Base-by-base conservation (phyloP, 2,113 vertebrate genomes). In the Bostrychus sinensis region DNA sequence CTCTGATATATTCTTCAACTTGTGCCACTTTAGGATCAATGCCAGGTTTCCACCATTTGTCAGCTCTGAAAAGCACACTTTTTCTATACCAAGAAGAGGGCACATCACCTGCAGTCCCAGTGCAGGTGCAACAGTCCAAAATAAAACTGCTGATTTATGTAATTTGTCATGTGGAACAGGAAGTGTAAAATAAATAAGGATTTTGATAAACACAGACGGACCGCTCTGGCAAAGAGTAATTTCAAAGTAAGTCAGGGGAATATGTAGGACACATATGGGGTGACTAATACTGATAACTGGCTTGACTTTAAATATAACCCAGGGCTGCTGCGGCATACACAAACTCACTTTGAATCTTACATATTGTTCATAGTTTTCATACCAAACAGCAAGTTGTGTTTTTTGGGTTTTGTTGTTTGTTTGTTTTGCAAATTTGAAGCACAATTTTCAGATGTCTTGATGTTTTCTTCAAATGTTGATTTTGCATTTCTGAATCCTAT, bases 91-190 rank as follows among this genome's bases (percentile, higher is more conserved):
- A 46, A 22, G 39, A 20, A 14, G 46, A 36, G 11, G 26, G 46
- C 1, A 8, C 2, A 70, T 69, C 66, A 81, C 48, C 66, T 69
- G 63, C 20, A 38, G 37, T 70, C 57, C 36, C 28, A 61, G 20
- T 73, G 64, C 58, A 72, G 71, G 64, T 77, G 78, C 60, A 65
- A 62, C 51, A 37, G 64, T 73, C 58, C 23, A 60, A 74, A 80
- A 81, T 73, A 26, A 66, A 78, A 58, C 50, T 5, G 50, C 51
- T 39, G 51, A 59, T 67, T 75, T 62, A 51, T 73, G 13, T 32
- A 67, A 70, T 32, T 37, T 26, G 32, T 75, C 60, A 39, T 7
- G 12, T 55, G 56, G 50, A 73, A 62, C 20, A 34, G 45, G 56
- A 11, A 26, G 50, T 39, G 56, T 70, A 67, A 64, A 41, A 26